phyloP scores from a whole-genome alignment of 2,113 vertebrate genomes.

The Halichoeres trimaculatus region DNA sequence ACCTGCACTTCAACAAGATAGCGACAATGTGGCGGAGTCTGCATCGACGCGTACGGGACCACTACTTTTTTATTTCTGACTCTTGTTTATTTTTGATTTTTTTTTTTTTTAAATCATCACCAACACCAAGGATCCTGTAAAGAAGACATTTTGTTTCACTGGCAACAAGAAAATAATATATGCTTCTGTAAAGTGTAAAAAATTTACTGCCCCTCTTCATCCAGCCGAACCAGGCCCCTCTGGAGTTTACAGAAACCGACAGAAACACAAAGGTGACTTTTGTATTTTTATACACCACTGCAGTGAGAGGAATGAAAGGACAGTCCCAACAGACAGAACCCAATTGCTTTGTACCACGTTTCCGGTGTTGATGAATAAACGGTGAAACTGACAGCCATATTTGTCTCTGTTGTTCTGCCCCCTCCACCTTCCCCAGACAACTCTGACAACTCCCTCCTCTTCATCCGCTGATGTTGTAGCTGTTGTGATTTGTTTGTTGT shows the following conservation, averaged over 20 bases:
- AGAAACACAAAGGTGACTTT: conserved; percentile 85
- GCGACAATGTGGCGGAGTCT: conserved; percentile 80
- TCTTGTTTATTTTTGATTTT: conserved; percentile 49
- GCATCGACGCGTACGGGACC: conserved; percentile 81
- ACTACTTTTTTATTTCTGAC: conserved; percentile 82
- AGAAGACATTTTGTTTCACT: conserved; percentile 88
- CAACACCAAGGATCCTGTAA: conserved; percentile 85
- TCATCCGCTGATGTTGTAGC: conserved; percentile 42
- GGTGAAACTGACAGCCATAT: conserved; percentile 87
- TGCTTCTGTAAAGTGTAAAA: conserved; percentile 86
- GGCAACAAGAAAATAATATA: conserved; percentile 91
- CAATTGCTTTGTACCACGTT: conserved; percentile 85
- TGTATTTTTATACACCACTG: conserved; percentile 83
- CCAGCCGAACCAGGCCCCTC: conserved; percentile 73
- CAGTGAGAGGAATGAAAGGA: conserved; percentile 82
- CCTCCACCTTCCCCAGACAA: conserved; percentile 37
- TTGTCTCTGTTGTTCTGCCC: conserved; percentile 84
- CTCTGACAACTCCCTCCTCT: conserved; percentile 20
- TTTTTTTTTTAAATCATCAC: conserved; percentile 76
- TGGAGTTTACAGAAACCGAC: conserved; percentile 82
- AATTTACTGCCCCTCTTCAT: conserved; percentile 66
- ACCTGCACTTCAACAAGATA: conserved; percentile 88
- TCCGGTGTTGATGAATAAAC: conserved; percentile 90
- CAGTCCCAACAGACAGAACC: conserved; percentile 81
- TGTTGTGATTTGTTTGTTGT: conserved; percentile 58